Base-by-base conservation (phyloP, 2,888 invertebrate genomes). In the Aporophyla nigra region DNA sequence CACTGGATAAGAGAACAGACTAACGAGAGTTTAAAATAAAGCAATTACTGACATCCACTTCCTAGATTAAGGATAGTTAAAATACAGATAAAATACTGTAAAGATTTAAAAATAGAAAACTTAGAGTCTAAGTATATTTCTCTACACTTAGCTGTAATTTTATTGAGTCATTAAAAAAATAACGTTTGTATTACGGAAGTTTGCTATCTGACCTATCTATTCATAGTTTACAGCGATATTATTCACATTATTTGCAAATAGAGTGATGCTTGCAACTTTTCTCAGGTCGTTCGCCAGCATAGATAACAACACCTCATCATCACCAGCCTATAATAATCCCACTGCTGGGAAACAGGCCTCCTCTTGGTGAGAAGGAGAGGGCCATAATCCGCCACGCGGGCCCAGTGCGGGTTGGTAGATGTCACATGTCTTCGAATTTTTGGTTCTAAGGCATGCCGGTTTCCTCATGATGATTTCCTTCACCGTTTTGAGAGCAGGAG, bases 1-100 rank as follows among this genome's bases (percentile, higher is more conserved):
- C 61, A 74, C 58, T 66, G 56, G 43, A 69, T 51, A 72, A 27
- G 46, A 74, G 19, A 74, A 27, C 53, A 33, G 51, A 54, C 49
- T 56, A 62, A 72, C 46, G 49, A 69, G 40, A 51, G 33, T 54
- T 27, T 58, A 12, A 61, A 67, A 67, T 63, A 56, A 75, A 72
- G 7, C 27, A 27, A 24, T 76, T 51, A 40, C 24, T n/a, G n/a
- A 10, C 12, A 71, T 71, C 19, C 14, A 78, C 59, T 85, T 86
- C 70, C 74, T 62, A 7, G 27, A 77, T 66, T 27, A 59, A 66
- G 12, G 72, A n/a, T 58, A 66, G 65, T 70, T 70, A 68, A 61
- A 61, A 75, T 7, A 56, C 27, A 9, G 68, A 59, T 21, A 76
- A 43, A 21, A 43, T 24, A 54, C 27, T n/a, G 19, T 65, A 67